Base-by-base conservation (phyloP, 2,113 vertebrate genomes). In the Microtus ochrogaster region DNA sequence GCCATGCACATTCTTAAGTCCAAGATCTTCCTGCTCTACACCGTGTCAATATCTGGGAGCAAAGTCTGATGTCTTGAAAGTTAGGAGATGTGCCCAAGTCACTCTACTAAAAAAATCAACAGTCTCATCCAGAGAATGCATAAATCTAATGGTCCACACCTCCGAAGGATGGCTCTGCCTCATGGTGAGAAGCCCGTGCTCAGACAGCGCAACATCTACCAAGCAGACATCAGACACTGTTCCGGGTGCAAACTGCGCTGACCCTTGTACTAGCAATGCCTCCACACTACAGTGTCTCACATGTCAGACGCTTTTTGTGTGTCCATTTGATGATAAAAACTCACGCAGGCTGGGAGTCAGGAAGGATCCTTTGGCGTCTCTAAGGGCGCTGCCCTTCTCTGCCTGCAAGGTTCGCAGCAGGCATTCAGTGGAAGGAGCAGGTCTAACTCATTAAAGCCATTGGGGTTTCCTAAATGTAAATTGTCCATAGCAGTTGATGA, bases 361-460 rank as follows among this genome's bases (percentile, higher is more conserved):
- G 91, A 91, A 30, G 52, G 76, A 70, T 28, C 91, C 58, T 55
- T 97, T 10, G 0, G 26, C 82, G 22, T 78, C 70, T 94, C 73
- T 93, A 93, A 97, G 76, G 95, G 68, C 49, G 68, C 63, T 24
- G 33, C 87, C 77, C 63, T 68, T 89, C 92, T 98, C 89, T 94
- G 24, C 85, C 83, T 94, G 52, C 73, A 89, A 96, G 93, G 93
- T 97, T 81, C 89, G 95, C 97, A 98, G 95, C 77, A 66, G 39
- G 79, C 95, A 85, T 89, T 84, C 89, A 41, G 66, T 0, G 1
- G 94, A 94, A 97, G 93, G 70, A 86, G 58, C 89, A 92, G 77
- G 86, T 52, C 22, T 86, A 85, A 72, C 76, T 97, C 90, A 92
- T 95, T 81, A 90, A 96, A 90, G 76, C 44, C 94, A 72, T 91